Conservation (phyloP, 2,113 vertebrate genomes). For the Copsychus sechellarum region DNA sequence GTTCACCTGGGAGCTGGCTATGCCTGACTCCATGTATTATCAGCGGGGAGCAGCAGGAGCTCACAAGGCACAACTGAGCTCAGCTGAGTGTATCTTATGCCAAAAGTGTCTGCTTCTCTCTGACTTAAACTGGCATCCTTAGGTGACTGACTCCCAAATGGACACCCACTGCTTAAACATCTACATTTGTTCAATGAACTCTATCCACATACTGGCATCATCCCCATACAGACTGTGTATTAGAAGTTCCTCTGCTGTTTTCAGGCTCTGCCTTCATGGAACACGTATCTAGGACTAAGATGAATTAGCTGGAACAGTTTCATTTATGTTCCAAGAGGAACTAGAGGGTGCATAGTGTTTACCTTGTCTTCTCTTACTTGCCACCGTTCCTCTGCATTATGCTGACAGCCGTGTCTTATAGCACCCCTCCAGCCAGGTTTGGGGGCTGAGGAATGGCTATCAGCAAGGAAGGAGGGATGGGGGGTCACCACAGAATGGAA, state of each 20-base stretch:
- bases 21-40: background rate
- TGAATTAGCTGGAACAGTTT: background rate
- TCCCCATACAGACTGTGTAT: background rate
- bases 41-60: background rate
- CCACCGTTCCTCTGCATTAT: background rate
- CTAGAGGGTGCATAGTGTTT: background rate
- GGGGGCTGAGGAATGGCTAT: background rate
- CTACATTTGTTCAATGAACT: background rate
- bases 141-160: background rate
- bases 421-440: background rate
- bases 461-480: background rate
- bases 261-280: background rate
- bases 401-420: background rate
- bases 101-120: background rate
- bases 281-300: background rate
- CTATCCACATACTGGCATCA: background rate
- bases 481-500: background rate
- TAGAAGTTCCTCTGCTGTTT: background rate
- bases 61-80: background rate
- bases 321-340: background rate
- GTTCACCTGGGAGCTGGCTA: background rate
- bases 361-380: background rate
- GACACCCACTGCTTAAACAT: background rate
- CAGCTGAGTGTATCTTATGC: background rate
- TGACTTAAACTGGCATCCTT: background rate